Evolutionary conservation across 2,113 vertebrate species (phyloP).

Genomic region (Sisor rabdophorus): DNA sequence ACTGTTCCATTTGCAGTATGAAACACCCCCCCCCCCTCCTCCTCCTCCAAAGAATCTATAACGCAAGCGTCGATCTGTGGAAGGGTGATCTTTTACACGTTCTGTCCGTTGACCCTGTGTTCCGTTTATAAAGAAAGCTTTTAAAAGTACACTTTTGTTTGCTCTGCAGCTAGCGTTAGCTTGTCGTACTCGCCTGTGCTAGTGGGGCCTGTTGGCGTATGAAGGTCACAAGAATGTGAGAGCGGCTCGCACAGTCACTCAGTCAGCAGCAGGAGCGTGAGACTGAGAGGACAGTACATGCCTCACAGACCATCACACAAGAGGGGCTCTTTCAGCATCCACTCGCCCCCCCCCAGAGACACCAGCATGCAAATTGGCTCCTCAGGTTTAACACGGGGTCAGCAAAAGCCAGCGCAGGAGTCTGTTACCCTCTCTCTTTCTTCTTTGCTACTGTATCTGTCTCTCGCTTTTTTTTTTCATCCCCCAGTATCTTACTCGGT

Average conservation of each 20-base stretch:
- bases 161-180: conserved; percentile 52
- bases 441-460: conserved; percentile 17
- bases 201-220: conserved; percentile 62
- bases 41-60: conserved; percentile 33
- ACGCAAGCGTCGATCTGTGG: conserved; percentile 10
- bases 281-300: conserved; percentile 40
- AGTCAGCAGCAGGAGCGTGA: conserved; percentile 37
- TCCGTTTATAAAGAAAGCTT: conserved; percentile 20
- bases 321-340: conserved; percentile 34
- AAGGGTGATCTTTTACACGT: conserved; percentile 22
- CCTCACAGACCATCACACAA: conserved; percentile 36
- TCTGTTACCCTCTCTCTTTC: neutral
- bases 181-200: conserved; percentile 55
- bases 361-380: conserved; percentile 11
- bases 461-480: conserved; percentile 14
- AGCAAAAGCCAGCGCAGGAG: conserved; percentile 21
- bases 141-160: conserved; percentile 50
- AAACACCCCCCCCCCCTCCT: no score
- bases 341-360: conserved; percentile 34
- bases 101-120: conserved; percentile 6
- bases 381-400: conserved; percentile 32
- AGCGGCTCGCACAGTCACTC: conserved; percentile 58
- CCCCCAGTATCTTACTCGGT: conserved; percentile 55
- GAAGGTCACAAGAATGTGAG: conserved; percentile 76
- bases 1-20: conserved; percentile 40